These are phyloP conservation scores for Heliconius sara DNA, from an alignment of 2,888 invertebrate species.

Conservation along the genomic window DNA sequence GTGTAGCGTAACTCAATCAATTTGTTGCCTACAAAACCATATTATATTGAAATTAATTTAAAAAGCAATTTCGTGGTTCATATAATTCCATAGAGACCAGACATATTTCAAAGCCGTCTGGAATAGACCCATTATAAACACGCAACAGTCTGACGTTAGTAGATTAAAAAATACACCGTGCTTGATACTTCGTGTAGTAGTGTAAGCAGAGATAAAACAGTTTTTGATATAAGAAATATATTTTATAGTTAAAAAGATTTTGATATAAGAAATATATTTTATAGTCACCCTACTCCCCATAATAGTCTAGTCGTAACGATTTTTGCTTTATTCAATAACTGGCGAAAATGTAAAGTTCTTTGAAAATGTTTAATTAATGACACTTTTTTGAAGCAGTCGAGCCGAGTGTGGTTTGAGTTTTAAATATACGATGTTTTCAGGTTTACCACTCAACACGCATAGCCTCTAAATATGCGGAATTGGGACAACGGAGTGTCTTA, in stretches of 20 bases:
- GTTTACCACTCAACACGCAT: too few species aligned
- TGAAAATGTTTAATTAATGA: not conserved
- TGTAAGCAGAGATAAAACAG: too few species aligned
- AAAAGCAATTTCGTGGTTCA: constrained; percentile 22
- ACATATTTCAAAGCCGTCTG: constrained; percentile 18
- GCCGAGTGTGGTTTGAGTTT: too few species aligned
- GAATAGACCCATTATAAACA: constrained; percentile 19
- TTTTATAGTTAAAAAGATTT: not conserved
- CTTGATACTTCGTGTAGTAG: too few species aligned
- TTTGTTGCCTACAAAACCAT: not conserved
- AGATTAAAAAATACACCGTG: not conserved
- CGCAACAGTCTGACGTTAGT: constrained; percentile 22
- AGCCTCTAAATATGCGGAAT: too few species aligned
- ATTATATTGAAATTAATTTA: not conserved
- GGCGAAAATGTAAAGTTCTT: not conserved
- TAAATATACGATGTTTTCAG: too few species aligned
- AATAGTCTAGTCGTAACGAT: constrained; percentile 21
- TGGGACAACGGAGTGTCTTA: too few species aligned
- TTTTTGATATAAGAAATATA: not conserved
- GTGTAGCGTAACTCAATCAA: not conserved
- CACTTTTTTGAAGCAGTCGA: not conserved
- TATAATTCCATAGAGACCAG: constrained; percentile 11
- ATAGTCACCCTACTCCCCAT: constrained; percentile 4
- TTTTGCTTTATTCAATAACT: constrained; percentile 6
- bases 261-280: not conserved